A percentile compares a stretch with the other conserved stretches of the same genome.
phyloP scores from a whole-genome alignment of 2,888 invertebrate species.

The Netelia virgata region DNA sequence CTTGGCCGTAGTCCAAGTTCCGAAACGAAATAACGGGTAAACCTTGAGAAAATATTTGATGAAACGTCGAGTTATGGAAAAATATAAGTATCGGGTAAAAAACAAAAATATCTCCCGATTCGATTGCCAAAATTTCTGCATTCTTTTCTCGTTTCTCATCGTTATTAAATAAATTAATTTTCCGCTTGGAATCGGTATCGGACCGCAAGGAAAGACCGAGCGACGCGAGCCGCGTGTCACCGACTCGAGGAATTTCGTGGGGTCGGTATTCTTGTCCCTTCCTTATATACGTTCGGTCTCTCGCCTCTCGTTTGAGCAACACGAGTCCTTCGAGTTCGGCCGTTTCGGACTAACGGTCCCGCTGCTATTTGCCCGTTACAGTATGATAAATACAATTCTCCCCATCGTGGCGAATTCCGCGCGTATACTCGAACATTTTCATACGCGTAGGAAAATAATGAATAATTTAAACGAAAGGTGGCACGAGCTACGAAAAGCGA shows the following conservation, averaged over 20 bases:
- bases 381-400: neutral
- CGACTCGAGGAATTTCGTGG: conserved; percentile 24
- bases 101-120: neutral
- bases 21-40: neutral
- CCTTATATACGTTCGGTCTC: neutral
- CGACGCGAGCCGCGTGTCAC: neutral
- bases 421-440: neutral
- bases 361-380: conserved; percentile 1
- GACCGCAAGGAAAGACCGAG: neutral
- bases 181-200: no score
- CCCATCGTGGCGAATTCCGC: neutral
- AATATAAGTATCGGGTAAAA: neutral
- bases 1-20: no score
- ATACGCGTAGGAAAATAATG: neutral
- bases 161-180: no score
- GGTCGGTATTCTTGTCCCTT: neutral
- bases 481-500: neutral
- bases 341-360: conserved; percentile 44
- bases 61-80: neutral
- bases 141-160: neutral
- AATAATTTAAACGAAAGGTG: neutral
- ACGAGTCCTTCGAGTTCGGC: conserved; percentile 37
- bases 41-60: neutral
- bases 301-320: neutral
- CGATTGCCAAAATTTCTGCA: neutral